phyloP scores from a whole-genome alignment of 2,113 vertebrate species.

The Candoia aspera region DNA sequence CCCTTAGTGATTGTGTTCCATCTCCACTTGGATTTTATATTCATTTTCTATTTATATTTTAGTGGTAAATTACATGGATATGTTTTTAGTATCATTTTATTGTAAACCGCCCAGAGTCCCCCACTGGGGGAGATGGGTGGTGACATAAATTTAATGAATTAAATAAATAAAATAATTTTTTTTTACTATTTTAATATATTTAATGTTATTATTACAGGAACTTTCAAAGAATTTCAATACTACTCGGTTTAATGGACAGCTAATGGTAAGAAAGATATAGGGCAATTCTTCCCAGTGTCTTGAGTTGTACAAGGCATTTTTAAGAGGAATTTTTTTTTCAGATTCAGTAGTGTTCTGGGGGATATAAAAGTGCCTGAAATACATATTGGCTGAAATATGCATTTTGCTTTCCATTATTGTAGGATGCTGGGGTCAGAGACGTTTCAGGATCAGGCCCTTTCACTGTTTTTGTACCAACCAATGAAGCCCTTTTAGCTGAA shows the following conservation, averaged over 20 bases:
- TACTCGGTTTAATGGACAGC: not conserved
- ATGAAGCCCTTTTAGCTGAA: conserved; percentile 48
- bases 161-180: too few relatives aligned
- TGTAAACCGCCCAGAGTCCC: too few relatives aligned
- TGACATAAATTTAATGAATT: too few relatives aligned
- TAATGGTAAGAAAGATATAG: conserved; percentile 6
- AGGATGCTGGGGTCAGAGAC: conserved; percentile 73
- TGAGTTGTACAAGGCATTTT: not conserved
- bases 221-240: not conserved
- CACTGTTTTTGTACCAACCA: conserved; percentile 82
- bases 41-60: too few relatives aligned
- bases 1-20: too few relatives aligned
- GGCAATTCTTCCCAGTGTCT: not conserved
- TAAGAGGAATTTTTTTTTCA: not conserved
- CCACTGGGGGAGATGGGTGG: too few relatives aligned
- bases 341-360: not conserved
- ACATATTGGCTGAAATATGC: not conserved
- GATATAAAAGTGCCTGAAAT: not conserved
- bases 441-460: conserved; percentile 81
- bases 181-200: not conserved
- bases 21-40: too few relatives aligned
- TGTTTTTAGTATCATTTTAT: too few relatives aligned
- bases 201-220: conserved; percentile 9
- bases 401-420: conserved; percentile 29
- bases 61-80: too few relatives aligned